Conservation (phyloP, 2,888 invertebrate species). For the Mellilla xanthometata region DNA sequence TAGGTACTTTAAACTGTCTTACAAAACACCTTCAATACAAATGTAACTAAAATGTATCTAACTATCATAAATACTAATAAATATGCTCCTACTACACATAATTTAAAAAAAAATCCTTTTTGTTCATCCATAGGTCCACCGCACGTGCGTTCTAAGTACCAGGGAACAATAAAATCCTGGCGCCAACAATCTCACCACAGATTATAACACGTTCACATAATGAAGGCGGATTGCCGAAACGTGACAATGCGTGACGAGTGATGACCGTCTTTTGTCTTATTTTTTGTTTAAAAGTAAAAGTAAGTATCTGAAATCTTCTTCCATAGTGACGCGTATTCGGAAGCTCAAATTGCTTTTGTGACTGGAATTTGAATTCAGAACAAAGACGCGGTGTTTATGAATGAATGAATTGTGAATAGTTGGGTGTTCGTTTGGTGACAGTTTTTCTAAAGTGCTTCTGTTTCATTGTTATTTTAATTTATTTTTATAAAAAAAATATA, state of each 20-base stretch:
- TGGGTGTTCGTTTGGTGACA: conserved; percentile 47
- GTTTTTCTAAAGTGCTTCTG: conserved; percentile 25
- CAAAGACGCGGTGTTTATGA: conserved; percentile 36
- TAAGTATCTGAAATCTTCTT: conserved; percentile 40
- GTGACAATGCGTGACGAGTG: conserved; percentile 55
- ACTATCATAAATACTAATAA: too few relatives aligned
- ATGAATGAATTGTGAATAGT: conserved; percentile 40
- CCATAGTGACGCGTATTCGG: conserved; percentile 62
- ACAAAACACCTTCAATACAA: too few relatives aligned
- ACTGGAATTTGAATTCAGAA: conserved; percentile 50
- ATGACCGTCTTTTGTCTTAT: conserved; percentile 41
- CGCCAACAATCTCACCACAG: conserved; percentile 64
- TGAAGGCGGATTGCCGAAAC: conserved; percentile 72
- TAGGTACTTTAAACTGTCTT: too few relatives aligned
- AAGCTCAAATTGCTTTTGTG: conserved; percentile 55
- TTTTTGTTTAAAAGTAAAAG: conserved; percentile 65
- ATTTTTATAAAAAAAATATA: too few relatives aligned
- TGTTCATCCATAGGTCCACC: not conserved
- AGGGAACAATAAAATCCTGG: conserved; percentile 69
- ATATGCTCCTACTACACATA: too few relatives aligned
- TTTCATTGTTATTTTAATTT: too few relatives aligned
- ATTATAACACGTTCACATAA: conserved; percentile 74
- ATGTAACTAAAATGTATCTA: too few relatives aligned
- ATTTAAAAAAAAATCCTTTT: not conserved
- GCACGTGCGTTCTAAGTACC: conserved; percentile 25